Conservation (phyloP, 1,140 invertebrate species). For the Monochamus saltuarius region DNA sequence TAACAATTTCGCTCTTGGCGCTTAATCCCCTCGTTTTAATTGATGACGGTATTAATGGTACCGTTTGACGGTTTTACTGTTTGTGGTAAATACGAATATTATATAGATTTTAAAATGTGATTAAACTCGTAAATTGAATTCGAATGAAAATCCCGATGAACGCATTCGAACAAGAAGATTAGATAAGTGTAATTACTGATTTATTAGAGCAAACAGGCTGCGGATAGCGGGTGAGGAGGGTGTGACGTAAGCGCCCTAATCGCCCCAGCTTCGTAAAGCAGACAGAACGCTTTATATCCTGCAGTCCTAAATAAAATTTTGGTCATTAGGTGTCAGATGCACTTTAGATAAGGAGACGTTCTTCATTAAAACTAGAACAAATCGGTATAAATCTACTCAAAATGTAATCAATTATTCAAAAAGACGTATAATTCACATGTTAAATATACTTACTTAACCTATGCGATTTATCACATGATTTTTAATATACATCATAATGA, state of each 20-base stretch:
- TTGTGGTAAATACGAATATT: slow-evolving; percentile 28
- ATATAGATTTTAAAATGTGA: slow-evolving; percentile 39
- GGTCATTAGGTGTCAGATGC: slow-evolving; percentile 6
- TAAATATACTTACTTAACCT: too few species aligned
- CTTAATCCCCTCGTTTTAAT: neutral
- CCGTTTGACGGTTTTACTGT: slow-evolving; percentile 14
- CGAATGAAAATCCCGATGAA: slow-evolving; percentile 41
- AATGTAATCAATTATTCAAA: too few species aligned
- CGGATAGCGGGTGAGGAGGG: slow-evolving; percentile 34
- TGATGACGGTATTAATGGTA: slow-evolving; percentile 2
- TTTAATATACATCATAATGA: too few species aligned
- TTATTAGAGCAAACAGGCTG: slow-evolving; percentile 39
- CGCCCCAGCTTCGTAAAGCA: neutral
- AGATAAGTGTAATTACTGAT: slow-evolving; percentile 48
- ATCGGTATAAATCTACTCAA: too few species aligned
- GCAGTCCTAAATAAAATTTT: slow-evolving; percentile 14
- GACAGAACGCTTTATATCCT: neutral
- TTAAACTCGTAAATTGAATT: slow-evolving; percentile 41
- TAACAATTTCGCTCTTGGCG: neutral
- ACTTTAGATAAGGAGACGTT: too few species aligned
- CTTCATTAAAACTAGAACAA: too few species aligned
- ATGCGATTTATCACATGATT: too few species aligned
- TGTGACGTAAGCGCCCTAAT: slow-evolving; percentile 28
- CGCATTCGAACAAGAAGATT: slow-evolving; percentile 46
- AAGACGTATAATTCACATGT: too few species aligned